phyloP scores from a whole-genome alignment of 2,888 invertebrate genomes.

The Andrena flavipes region DNA sequence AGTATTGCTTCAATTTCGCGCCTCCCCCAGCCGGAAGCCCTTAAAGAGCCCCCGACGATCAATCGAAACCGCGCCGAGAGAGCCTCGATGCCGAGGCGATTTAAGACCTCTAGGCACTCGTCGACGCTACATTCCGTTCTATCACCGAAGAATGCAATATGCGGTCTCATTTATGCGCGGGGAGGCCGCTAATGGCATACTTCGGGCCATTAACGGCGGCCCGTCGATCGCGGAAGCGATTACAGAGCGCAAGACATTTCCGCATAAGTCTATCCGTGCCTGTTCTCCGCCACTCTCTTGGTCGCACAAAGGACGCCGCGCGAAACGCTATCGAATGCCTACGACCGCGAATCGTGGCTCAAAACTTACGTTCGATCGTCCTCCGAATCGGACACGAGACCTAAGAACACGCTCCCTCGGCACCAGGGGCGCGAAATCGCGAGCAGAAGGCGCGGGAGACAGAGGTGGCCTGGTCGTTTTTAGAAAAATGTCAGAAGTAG shows the following conservation, averaged over 20 bases:
- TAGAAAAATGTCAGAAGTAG: neutral
- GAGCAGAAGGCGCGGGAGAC: neutral
- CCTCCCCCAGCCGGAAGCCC: constrained; percentile 39
- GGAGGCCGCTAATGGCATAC: constrained; percentile 57
- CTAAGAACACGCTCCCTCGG: neutral
- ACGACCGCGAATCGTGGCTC: neutral
- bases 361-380: neutral
- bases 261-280: constrained; percentile 16
- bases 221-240: constrained; percentile 33
- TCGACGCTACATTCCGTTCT: constrained; percentile 40
- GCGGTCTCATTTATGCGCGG: constrained; percentile 76
- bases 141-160: constrained; percentile 78
- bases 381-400: neutral
- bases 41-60: constrained; percentile 65
- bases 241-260: constrained; percentile 25
- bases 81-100: constrained; percentile 51
- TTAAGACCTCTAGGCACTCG: constrained; percentile 29
- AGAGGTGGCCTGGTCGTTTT: neutral
- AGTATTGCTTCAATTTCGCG: constrained; percentile 23
- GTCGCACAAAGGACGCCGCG: too few relatives aligned
- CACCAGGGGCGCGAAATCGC: neutral
- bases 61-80: constrained; percentile 73
- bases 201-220: constrained; percentile 51
- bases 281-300: neutral
- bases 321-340: too few relatives aligned